Conservation (phyloP, 1,140 invertebrate species). For the Chrysopa pallens region DNA sequence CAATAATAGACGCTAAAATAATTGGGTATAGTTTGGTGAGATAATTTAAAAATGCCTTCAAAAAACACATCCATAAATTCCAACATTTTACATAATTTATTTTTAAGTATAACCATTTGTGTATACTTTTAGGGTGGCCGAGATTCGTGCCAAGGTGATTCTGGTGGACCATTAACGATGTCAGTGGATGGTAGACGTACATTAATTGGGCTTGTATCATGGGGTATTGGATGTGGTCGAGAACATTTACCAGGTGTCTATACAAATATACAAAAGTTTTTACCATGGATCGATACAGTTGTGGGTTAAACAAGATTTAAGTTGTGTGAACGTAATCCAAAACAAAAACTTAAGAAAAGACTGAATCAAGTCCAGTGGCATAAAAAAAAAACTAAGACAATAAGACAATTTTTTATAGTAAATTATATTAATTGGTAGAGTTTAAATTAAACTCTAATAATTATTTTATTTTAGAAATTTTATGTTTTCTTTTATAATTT, state of each 20-base stretch:
- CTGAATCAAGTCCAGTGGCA: too few relatives aligned
- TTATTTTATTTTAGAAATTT: too few relatives aligned
- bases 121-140: conserved; percentile 33
- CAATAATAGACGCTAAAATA: too few relatives aligned
- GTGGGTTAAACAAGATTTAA: conserved; percentile 29
- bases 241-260: conserved; percentile 81
- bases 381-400: too few relatives aligned
- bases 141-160: conserved; percentile 63
- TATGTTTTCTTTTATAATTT: too few relatives aligned
- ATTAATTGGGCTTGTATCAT: conserved; percentile 73
- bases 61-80: too few relatives aligned
- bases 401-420: too few relatives aligned
- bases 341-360: not conserved
- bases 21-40: too few relatives aligned
- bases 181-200: conserved; percentile 65
- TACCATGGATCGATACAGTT: conserved; percentile 78
- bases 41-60: too few relatives aligned
- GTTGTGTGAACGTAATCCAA: not conserved
- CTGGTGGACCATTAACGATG: conserved; percentile 65
- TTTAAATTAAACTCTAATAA: too few relatives aligned
- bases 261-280: conserved; percentile 80
- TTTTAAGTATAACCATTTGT: not conserved
- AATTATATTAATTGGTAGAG: too few relatives aligned
- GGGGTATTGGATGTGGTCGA: conserved; percentile 79
- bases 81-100: too few relatives aligned